Conservation (phyloP, 1,140 invertebrate genomes). For the Diploscapter pachys region DNA sequence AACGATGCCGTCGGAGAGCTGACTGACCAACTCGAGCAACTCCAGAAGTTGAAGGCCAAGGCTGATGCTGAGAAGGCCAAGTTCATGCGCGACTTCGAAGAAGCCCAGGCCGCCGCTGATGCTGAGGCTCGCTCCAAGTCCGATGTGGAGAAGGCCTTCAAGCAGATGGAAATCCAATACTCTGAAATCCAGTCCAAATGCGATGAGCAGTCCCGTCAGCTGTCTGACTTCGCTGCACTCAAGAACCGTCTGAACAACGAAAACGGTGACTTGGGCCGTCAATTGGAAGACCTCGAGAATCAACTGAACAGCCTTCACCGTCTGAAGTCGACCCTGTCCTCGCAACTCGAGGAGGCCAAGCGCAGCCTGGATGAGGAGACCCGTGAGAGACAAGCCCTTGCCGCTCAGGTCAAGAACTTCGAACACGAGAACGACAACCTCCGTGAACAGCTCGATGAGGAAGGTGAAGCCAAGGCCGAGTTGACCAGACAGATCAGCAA, state of each 20-base stretch:
- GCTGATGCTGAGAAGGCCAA: slow-evolving; percentile 64
- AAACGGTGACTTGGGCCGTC: slow-evolving; percentile 86
- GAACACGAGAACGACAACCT: slow-evolving; percentile 95
- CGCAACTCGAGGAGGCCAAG: slow-evolving; percentile 94
- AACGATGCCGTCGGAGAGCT: slow-evolving; percentile 96
- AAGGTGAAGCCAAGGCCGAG: slow-evolving; percentile 67
- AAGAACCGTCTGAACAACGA: slow-evolving; percentile 97
- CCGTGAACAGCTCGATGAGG: slow-evolving; percentile 90
- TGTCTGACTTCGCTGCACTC: slow-evolving; percentile 89
- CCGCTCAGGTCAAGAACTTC: slow-evolving; percentile 71
- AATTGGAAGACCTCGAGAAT: slow-evolving; percentile 88
- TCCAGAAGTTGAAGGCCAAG: slow-evolving; percentile 98
- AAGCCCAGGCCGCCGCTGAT: slow-evolving; percentile 44
- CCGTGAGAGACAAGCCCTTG: slow-evolving; percentile 60
- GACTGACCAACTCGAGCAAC: slow-evolving; percentile 97
- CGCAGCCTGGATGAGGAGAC: slow-evolving; percentile 89
- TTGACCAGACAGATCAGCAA: slow-evolving; percentile 91
- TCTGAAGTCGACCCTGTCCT: slow-evolving; percentile 88
- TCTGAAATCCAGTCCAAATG: slow-evolving; percentile 90
- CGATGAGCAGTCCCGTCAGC: slow-evolving; percentile 88
- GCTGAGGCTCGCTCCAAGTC: slow-evolving; percentile 44
- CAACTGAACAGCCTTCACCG: slow-evolving; percentile 82
- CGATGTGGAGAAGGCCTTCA: slow-evolving; percentile 54
- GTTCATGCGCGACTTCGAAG: slow-evolving; percentile 56
- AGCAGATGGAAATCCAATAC: slow-evolving; percentile 55